Evolutionary conservation across 2,113 vertebrate genomes (phyloP).

Genomic region (Spea bombifrons): DNA sequence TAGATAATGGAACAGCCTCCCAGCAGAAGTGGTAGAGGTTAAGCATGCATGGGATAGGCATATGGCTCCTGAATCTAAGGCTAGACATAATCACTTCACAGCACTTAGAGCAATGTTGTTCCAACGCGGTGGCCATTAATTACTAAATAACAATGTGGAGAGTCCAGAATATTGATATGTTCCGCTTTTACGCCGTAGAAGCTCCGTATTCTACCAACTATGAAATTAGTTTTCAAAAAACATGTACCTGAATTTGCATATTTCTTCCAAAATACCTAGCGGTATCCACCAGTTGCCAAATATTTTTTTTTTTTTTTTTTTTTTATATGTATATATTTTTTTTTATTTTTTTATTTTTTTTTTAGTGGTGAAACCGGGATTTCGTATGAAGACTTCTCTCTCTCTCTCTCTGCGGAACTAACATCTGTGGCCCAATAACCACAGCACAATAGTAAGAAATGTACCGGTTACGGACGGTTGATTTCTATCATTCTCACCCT

Average conservation of each 20-base stretch:
- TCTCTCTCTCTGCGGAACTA: not conserved
- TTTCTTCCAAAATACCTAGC: not conserved
- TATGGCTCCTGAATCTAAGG: no score
- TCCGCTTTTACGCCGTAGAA: not conserved
- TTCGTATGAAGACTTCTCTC: no score
- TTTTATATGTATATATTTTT: no score
- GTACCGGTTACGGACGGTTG: not conserved
- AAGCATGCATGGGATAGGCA: no score
- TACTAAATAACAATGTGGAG: not conserved
- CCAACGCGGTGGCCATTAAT: not conserved
- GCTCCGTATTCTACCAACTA: not conserved
- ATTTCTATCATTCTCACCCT: not conserved
- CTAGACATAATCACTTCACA: no score
- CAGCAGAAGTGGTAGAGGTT: no score
- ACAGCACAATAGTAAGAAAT: not conserved
- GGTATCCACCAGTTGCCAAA: not conserved
- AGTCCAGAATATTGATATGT: no score
- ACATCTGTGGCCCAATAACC: not conserved
- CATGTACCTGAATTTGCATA: not conserved
- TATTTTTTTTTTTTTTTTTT: no score
- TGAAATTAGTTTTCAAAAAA: conserved; percentile 7
- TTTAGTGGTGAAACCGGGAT: no score
- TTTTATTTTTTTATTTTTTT: no score
- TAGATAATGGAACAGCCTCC: no score
- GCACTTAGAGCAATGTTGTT: no score